phyloP scores from a whole-genome alignment of 2,797 vertebrate genomes.

The Gobionotothen gibberifrons region DNA sequence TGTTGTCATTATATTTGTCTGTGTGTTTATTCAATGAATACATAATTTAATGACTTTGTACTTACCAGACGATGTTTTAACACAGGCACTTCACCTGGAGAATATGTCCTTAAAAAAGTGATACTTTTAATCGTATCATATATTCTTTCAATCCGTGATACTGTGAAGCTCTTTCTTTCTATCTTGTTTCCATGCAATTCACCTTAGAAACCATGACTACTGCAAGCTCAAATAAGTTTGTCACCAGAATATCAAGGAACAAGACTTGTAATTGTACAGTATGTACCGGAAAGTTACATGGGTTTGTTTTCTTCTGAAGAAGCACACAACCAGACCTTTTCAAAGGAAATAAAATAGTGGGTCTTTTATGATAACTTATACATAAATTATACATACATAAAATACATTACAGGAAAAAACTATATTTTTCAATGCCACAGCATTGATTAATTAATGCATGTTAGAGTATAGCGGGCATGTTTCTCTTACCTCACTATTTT shows the following conservation, averaged over 20 bases:
- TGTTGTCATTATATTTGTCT: not conserved
- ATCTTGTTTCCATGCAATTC: not conserved
- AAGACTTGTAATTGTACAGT: not conserved
- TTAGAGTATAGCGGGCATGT: conserved; percentile 16
- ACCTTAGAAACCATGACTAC: not conserved
- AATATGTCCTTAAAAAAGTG: not conserved
- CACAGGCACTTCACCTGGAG: not conserved
- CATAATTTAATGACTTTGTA: not conserved
- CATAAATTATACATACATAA: conserved; percentile 24
- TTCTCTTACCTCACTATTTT: conserved; percentile 32
- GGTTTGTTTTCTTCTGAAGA: not conserved
- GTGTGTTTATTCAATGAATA: not conserved
- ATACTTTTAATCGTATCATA: not conserved
- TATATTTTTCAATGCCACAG: conserved; percentile 17
- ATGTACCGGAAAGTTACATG: not conserved
- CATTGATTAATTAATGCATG: conserved; percentile 28
- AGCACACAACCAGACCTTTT: not conserved
- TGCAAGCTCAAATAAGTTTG: not conserved
- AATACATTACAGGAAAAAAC: conserved; percentile 11
- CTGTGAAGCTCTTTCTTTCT: not conserved
- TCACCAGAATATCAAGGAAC: not conserved
- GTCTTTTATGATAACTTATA: not conserved
- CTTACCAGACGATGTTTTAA: not conserved
- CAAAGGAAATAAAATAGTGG: not conserved
- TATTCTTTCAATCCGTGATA: not conserved